A percentile compares a stretch with the other conserved stretches of the same genome.
phyloP scores from a whole-genome alignment of 2,888 invertebrate species.

The Lasioglossum leucozonium region DNA sequence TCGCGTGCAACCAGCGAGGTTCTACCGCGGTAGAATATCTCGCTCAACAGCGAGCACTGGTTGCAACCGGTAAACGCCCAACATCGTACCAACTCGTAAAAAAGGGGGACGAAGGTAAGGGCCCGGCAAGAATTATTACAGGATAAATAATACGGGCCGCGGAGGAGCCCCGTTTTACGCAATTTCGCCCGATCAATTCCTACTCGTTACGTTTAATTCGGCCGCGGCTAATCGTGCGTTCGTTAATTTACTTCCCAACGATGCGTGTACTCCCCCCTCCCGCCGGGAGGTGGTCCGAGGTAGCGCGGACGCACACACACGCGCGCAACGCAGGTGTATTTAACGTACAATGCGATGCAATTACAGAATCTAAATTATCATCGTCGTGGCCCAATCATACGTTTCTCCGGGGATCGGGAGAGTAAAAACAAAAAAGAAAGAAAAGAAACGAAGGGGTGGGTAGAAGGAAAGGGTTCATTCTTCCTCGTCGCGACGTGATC shows the following conservation, averaged over 20 bases:
- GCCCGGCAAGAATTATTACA: slow-evolving; percentile 19
- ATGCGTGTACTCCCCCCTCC: slow-evolving; percentile 11
- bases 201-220: slow-evolving; percentile 26
- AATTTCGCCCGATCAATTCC: slow-evolving; percentile 42
- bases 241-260: slow-evolving; percentile 12
- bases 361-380: slow-evolving; percentile 39
- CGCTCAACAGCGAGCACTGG: neutral
- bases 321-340: no score
- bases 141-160: slow-evolving; percentile 36
- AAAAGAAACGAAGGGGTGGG: neutral
- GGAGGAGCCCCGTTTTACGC: slow-evolving; percentile 34
- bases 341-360: slow-evolving; percentile 39
- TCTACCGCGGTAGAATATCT: neutral
- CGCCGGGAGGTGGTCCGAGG: neutral
- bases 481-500: slow-evolving; percentile 44
- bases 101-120: neutral
- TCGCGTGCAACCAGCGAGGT: neutral
- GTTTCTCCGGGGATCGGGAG: slow-evolving; percentile 3
- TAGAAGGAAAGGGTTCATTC: slow-evolving; percentile 2
- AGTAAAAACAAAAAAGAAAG: slow-evolving; percentile 15
- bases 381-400: slow-evolving; percentile 33
- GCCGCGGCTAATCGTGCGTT: slow-evolving; percentile 5
- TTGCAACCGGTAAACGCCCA: neutral
- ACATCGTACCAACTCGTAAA: neutral
- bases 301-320: neutral